phyloP scores from a whole-genome alignment of 1,140 invertebrate genomes.

The Wiebesia pumilae region DNA sequence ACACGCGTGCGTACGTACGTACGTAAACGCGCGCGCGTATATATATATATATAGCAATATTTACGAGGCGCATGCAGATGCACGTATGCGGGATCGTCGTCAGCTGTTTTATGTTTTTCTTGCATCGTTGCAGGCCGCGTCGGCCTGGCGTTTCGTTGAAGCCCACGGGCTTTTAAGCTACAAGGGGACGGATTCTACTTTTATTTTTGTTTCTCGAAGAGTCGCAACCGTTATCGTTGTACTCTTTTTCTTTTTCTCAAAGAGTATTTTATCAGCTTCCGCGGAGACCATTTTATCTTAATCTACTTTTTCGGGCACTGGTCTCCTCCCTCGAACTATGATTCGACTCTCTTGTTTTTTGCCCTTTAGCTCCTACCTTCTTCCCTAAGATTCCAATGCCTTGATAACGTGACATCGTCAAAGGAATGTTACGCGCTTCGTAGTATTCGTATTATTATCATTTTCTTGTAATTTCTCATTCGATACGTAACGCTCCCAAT shows the following conservation, averaged over 20 bases:
- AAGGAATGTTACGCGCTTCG: too few relatives aligned
- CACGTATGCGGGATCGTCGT: background rate
- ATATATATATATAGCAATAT: background rate
- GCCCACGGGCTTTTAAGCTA: too few relatives aligned
- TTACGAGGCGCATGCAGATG: background rate
- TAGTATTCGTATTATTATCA: too few relatives aligned
- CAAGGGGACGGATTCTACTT: background rate
- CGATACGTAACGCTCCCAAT: too few relatives aligned
- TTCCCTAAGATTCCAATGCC: too few relatives aligned
- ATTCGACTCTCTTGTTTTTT: background rate
- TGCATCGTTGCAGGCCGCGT: background rate
- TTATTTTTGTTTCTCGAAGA: background rate
- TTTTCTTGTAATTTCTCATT: too few relatives aligned
- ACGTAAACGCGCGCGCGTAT: too few relatives aligned
- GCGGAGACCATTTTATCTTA: background rate
- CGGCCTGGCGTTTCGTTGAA: too few relatives aligned
- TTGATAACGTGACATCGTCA: too few relatives aligned
- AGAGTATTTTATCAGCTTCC: background rate
- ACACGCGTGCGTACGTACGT: too few relatives aligned
- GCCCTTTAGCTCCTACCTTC: too few relatives aligned
- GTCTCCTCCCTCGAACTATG: background rate
- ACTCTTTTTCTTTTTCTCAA: background rate
- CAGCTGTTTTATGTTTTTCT: conserved; percentile 46
- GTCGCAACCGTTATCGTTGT: background rate
- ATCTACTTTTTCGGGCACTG: background rate